phyloP scores from a whole-genome alignment of 2,113 vertebrate species.

The Theristicus caerulescens region DNA sequence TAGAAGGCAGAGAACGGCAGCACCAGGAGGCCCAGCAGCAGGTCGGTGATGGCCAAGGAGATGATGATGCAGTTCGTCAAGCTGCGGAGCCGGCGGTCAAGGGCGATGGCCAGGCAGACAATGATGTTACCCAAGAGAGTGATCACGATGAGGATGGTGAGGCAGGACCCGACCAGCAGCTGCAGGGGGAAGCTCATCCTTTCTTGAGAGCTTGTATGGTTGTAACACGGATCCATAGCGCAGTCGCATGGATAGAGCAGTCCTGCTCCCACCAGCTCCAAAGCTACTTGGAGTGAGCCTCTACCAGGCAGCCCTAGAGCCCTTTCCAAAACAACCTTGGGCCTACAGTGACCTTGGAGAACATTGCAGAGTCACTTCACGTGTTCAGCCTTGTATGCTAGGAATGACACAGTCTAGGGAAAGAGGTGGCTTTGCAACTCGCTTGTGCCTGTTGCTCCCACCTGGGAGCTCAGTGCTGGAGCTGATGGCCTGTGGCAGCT shows the following conservation, averaged over 20 bases:
- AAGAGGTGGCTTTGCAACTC: neutral
- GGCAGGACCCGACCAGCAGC: constrained; percentile 71
- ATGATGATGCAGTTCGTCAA: constrained; percentile 94
- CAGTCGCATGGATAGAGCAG: neutral
- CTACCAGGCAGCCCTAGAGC: neutral
- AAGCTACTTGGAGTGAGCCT: neutral
- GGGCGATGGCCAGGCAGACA: constrained; percentile 89
- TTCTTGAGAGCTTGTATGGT: constrained; percentile 10
- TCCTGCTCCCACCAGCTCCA: neutral
- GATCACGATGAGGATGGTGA: constrained; percentile 81
- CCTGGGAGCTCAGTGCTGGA: neutral
- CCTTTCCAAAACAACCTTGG: neutral
- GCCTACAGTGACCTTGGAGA: neutral
- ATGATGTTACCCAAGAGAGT: constrained; percentile 89
- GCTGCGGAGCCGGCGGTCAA: constrained; percentile 86
- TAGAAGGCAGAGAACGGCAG: constrained; percentile 91
- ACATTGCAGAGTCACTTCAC: neutral
- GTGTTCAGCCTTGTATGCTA: neutral
- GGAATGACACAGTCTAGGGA: neutral
- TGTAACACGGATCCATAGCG: constrained; percentile 45
- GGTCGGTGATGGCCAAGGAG: constrained; percentile 90
- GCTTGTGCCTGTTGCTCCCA: neutral
- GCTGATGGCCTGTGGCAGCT: accelerated
- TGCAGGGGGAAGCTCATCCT: constrained; percentile 1
- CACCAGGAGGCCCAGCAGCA: constrained; percentile 90